phyloP scores from a whole-genome alignment of 2,113 vertebrate genomes.

The Indicator maculatus region DNA sequence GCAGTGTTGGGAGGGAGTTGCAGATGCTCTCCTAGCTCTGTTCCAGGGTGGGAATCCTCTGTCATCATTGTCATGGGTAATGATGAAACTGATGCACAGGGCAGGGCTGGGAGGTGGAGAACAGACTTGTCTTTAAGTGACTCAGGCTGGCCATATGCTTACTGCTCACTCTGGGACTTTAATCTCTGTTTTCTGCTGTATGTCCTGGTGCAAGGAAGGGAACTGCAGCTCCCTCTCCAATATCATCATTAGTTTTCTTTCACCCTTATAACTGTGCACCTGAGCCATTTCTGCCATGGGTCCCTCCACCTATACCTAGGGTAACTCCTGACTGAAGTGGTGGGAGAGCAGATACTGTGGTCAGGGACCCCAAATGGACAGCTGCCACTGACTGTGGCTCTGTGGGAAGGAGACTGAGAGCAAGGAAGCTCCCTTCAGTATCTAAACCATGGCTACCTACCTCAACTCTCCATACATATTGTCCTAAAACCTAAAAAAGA shows the following conservation, averaged over 20 bases:
- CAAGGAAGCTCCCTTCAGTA: background rate
- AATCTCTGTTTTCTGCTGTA: background rate
- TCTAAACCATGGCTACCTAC: background rate
- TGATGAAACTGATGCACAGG: background rate
- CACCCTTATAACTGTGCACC: background rate
- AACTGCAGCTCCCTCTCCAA: background rate
- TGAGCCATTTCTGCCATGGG: background rate
- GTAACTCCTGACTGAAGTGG: background rate
- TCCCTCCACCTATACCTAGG: background rate
- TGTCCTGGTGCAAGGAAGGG: background rate
- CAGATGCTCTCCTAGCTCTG: background rate
- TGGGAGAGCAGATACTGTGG: background rate
- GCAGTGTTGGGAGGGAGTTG: background rate
- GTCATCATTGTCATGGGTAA: background rate
- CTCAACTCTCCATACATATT: background rate
- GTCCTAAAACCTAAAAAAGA: background rate
- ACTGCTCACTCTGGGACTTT: background rate
- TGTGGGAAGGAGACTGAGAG: background rate
- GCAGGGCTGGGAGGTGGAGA: background rate
- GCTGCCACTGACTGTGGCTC: background rate
- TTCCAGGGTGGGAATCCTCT: conserved; percentile 8
- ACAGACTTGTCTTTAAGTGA: background rate
- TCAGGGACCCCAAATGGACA: background rate
- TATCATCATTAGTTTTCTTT: background rate
- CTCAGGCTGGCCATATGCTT: background rate